Evolutionary conservation across 2,113 vertebrate genomes (phyloP).

Genomic region (Perca schrenkii): DNA sequence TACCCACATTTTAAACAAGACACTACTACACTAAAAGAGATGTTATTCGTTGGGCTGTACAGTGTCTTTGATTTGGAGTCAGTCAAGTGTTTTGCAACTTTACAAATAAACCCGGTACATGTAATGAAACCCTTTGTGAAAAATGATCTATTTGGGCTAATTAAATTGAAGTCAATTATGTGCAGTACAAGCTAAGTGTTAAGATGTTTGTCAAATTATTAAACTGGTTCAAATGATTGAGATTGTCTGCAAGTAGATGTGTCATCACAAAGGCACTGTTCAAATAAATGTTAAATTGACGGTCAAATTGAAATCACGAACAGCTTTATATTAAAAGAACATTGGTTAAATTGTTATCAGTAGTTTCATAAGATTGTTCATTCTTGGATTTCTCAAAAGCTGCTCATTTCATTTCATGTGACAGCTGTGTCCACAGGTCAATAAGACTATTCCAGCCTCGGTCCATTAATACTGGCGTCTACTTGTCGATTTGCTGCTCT

Average conservation of each 20-base stretch:
- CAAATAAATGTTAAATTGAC: neutral
- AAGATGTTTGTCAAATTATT: neutral
- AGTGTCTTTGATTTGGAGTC: neutral
- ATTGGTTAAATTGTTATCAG: neutral
- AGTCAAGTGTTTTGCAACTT: neutral
- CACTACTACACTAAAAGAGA: neutral
- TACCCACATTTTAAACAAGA: neutral
- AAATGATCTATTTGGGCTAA: neutral
- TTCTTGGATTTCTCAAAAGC: neutral
- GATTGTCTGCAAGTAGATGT: neutral
- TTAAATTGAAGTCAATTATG: constrained; percentile 2
- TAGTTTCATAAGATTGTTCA: neutral
- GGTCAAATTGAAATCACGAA: neutral
- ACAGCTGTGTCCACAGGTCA: neutral
- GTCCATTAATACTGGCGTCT: neutral
- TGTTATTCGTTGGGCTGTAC: neutral
- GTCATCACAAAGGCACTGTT: neutral
- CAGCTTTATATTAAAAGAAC: neutral
- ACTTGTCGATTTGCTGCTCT: neutral
- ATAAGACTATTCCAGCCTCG: neutral
- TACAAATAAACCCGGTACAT: neutral
- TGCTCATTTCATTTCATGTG: neutral
- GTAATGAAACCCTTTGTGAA: neutral
- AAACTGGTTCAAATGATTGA: neutral
- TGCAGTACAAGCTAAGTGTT: neutral